These are phyloP conservation scores for Takifugu flavidus DNA, from an alignment of 2,113 vertebrate genomes.

Conservation along the genomic window DNA sequence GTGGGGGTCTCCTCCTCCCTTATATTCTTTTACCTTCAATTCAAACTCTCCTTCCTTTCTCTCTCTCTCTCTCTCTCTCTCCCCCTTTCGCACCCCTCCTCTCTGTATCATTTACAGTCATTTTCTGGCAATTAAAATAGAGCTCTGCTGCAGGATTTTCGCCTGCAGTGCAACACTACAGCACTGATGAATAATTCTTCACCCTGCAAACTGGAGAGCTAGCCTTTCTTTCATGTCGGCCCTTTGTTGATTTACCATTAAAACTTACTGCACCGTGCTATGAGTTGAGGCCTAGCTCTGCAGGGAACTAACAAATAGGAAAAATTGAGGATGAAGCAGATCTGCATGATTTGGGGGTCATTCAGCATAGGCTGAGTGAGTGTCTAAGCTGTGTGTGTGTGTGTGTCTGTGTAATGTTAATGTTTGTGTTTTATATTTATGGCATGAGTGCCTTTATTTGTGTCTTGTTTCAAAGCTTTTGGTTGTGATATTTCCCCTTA, in stretches of 20 bases:
- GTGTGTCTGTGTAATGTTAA: conserved; percentile 22
- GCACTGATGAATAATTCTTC: conserved; percentile 76
- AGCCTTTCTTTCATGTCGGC: conserved; percentile 75
- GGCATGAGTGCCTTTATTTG: conserved; percentile 44
- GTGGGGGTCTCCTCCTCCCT: conserved; percentile 29
- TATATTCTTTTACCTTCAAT: conserved; percentile 55
- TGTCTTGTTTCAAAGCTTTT: conserved; percentile 54
- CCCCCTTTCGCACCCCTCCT: neutral
- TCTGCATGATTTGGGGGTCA: conserved; percentile 58
- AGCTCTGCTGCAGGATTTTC: conserved; percentile 72
- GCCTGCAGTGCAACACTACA: conserved; percentile 72
- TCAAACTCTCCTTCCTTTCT: conserved; percentile 44
- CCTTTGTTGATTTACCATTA: conserved; percentile 80
- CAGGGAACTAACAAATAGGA: conserved; percentile 54
- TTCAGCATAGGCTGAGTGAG: conserved; percentile 33
- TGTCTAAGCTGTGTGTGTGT: conserved; percentile 14
- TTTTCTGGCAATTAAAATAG: conserved; percentile 80
- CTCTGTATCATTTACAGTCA: conserved; percentile 72
- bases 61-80: conserved; percentile 36
- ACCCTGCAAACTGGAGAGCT: conserved; percentile 70
- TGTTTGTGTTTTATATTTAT: conserved; percentile 57
- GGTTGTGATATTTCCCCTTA: conserved; percentile 68
- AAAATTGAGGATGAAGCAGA: conserved; percentile 65
- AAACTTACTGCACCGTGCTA: conserved; percentile 66
- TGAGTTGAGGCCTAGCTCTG: conserved; percentile 53